A percentile compares a stretch with the other conserved stretches of the same genome.
Evolutionary conservation across 2,888 invertebrate species (phyloP).

Genomic region (Craniophora ligustri): DNA sequence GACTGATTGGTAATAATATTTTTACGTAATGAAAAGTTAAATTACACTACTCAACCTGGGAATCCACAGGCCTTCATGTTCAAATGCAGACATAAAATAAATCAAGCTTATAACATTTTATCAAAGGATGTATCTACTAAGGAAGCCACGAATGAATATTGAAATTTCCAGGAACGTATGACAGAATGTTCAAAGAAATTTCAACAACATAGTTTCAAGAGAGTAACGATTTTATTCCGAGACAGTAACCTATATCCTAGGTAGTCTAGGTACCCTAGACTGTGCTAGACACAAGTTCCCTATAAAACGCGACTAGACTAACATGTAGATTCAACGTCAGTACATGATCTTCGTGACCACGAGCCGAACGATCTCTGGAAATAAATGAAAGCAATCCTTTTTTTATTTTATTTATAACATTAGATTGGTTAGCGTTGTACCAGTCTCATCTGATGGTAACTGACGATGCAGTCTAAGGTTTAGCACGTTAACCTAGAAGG

Average conservation of each 20-base stretch:
- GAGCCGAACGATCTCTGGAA: constrained; percentile 19
- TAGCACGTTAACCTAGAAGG: too few species aligned
- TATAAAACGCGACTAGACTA: constrained; percentile 17
- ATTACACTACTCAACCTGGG: too few species aligned
- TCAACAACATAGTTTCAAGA: constrained; percentile 13
- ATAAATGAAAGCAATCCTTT: constrained; percentile 39
- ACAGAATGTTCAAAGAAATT: constrained; percentile 26
- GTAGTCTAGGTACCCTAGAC: not conserved
- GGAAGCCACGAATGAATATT: constrained; percentile 34
- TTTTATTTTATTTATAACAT: too few species aligned
- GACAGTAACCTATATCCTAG: constrained; percentile 23
- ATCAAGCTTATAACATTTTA: not conserved
- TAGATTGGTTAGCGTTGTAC: too few species aligned
- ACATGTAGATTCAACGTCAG: constrained; percentile 20
- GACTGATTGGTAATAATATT: too few species aligned
- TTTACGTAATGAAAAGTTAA: too few species aligned
- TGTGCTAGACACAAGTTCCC: constrained; percentile 20
- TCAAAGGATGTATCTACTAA: constrained; percentile 1
- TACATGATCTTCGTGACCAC: constrained; percentile 37
- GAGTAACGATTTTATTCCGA: constrained; percentile 21
- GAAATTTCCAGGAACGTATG: constrained; percentile 13
- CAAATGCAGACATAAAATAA: too few species aligned
- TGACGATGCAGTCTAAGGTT: too few species aligned
- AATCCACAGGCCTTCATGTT: too few species aligned
- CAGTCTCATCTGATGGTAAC: too few species aligned